These are phyloP conservation scores for Chiloscyllium punctatum DNA, from an alignment of 2,797 vertebrate genomes.

Conservation along the genomic window DNA sequence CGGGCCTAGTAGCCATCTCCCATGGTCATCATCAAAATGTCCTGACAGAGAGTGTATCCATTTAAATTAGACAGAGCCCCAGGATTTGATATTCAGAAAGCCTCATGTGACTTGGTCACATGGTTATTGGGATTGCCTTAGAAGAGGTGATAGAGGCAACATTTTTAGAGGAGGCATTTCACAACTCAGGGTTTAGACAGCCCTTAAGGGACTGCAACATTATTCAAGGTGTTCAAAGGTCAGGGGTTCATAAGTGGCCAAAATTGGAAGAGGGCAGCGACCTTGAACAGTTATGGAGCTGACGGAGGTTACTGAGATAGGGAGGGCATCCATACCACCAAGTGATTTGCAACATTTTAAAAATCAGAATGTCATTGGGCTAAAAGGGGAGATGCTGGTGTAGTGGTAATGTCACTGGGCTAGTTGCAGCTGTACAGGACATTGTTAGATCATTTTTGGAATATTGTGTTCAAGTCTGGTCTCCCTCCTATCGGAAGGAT, in stretches of 20 bases:
- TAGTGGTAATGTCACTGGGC: no score
- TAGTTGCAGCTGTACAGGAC: no score
- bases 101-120: background rate
- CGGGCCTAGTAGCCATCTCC: background rate
- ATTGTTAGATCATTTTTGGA: no score
- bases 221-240: background rate
- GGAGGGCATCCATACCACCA: background rate
- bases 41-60: background rate
- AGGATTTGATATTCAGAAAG: background rate
- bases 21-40: background rate
- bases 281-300: background rate
- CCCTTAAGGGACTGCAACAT: background rate
- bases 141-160: background rate
- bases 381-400: background rate
- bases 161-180: background rate
- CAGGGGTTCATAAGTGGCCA: background rate
- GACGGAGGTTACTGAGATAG: background rate
- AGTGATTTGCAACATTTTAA: background rate
- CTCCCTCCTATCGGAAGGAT: no score
- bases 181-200: background rate
- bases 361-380: background rate
- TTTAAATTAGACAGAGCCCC: background rate
- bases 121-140: background rate
- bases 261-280: background rate
- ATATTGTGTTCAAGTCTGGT: no score